phyloP scores from a whole-genome alignment of 1,140 invertebrate species.

The Pectinophora gossypiella region DNA sequence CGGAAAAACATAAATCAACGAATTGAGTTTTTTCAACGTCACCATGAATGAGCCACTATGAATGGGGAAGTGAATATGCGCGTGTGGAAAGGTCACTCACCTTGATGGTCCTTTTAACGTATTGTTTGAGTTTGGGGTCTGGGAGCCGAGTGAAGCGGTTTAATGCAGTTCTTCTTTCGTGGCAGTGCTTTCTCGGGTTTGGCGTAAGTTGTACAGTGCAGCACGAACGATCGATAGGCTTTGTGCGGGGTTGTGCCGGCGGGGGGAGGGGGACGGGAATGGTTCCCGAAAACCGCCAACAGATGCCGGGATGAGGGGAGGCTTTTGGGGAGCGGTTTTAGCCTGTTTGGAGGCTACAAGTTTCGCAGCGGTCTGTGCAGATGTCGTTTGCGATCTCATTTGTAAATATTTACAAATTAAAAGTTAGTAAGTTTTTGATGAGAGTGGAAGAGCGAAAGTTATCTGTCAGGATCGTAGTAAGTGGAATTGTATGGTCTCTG shows the following conservation, averaged over 20 bases:
- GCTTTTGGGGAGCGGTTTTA: conserved; percentile 28
- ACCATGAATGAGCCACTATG: conserved; percentile 32
- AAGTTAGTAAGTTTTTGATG: too few species aligned
- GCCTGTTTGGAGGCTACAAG: too few species aligned
- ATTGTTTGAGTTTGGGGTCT: conserved; percentile 23
- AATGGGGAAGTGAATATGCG: conserved; percentile 21
- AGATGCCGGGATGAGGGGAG: conserved; percentile 46
- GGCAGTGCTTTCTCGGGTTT: conserved; percentile 47
- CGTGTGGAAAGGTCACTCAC: conserved; percentile 33
- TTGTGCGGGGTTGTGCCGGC: conserved; percentile 24
- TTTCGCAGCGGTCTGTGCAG: too few species aligned
- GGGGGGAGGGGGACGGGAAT: conserved; percentile 19
- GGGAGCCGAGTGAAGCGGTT: too few species aligned
- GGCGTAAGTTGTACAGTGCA: conserved; percentile 54
- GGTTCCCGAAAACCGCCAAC: conserved; percentile 35
- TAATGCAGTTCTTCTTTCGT: conserved; percentile 14
- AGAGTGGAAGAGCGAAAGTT: too few species aligned
- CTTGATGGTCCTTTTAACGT: conserved; percentile 13
- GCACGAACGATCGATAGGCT: conserved; percentile 55
- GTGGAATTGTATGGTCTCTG: too few species aligned
- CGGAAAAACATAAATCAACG: conserved; percentile 12
- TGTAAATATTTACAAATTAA: too few species aligned
- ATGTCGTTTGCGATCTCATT: too few species aligned
- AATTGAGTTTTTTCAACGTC: conserved; percentile 35
- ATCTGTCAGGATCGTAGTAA: too few species aligned